Evolutionary conservation across 1,140 invertebrate genomes (phyloP).

Genomic region (Atta colombica): DNA sequence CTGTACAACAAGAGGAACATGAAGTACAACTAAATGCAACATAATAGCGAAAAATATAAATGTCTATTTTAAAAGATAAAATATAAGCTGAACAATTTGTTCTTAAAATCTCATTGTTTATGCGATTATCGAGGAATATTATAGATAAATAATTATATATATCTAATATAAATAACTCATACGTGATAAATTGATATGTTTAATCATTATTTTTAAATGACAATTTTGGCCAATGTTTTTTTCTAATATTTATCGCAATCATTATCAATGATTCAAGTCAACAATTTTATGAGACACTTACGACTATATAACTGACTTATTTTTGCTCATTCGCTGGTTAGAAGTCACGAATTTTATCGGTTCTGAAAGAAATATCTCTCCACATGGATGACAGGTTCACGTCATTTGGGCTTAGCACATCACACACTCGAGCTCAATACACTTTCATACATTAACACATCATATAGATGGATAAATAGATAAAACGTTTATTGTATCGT

Average conservation of each 20-base stretch:
- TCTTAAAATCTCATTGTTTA: not conserved
- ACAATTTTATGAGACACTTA: not conserved
- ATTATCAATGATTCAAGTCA: too few relatives aligned
- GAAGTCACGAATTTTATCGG: slow-evolving; percentile 41
- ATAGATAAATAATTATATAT: not conserved
- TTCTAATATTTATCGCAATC: not conserved
- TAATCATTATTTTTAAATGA: not conserved
- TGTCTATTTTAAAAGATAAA: not conserved
- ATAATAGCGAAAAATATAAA: not conserved
- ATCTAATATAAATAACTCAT: not conserved
- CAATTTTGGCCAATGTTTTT: not conserved
- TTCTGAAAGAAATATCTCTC: slow-evolving; percentile 31
- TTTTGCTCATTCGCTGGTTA: not conserved
- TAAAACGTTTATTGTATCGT: too few relatives aligned
- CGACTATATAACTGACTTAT: not conserved
- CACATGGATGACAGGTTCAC: not conserved
- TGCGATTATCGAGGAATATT: not conserved
- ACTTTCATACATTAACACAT: not conserved
- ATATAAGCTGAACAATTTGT: not conserved
- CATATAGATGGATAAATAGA: too few relatives aligned
- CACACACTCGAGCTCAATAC: not conserved
- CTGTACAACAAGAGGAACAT: not conserved
- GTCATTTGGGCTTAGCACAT: not conserved
- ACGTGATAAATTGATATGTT: not conserved
- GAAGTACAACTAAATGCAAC: slow-evolving; percentile 9